Evolutionary conservation across 92 coral and sea anemone genomes (phyloP).

Genomic region (Micromussa lordhowensis): DNA sequence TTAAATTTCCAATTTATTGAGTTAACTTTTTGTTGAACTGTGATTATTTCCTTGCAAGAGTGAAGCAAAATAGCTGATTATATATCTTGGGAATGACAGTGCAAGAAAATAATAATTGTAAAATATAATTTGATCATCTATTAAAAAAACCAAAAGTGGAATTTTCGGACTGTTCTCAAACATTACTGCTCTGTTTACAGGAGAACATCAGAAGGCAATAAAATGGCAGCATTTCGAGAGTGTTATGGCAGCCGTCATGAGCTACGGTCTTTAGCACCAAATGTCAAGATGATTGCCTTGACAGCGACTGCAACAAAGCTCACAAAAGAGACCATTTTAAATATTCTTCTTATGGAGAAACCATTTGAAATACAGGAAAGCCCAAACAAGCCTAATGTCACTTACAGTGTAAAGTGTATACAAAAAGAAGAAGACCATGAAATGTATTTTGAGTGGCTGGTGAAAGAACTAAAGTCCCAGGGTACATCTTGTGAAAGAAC

Average conservation of each 20-base stretch:
- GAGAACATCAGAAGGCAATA: slow-evolving; percentile 22
- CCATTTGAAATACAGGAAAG: slow-evolving; percentile 56
- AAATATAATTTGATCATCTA: too few relatives aligned
- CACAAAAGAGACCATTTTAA: slow-evolving; percentile 17
- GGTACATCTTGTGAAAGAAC: background rate
- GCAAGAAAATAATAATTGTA: too few relatives aligned
- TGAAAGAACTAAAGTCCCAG: background rate
- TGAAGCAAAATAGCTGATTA: too few relatives aligned
- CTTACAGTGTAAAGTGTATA: slow-evolving; percentile 48
- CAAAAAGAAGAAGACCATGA: background rate
- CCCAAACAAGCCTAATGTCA: slow-evolving; percentile 53
- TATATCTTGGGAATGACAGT: too few relatives aligned
- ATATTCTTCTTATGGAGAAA: slow-evolving; percentile 36
- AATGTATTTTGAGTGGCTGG: background rate
- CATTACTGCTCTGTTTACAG: too few relatives aligned
- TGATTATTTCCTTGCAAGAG: too few relatives aligned
- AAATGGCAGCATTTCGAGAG: slow-evolving; percentile 43
- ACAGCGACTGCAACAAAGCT: background rate
- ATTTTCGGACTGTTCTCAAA: too few relatives aligned
- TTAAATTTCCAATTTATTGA: too few relatives aligned
- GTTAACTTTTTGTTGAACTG: too few relatives aligned
- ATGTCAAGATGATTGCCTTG: slow-evolving; percentile 14
- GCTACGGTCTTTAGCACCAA: slow-evolving; percentile 43
- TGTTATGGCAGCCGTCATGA: slow-evolving; percentile 59
- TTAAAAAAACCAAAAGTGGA: too few relatives aligned